phyloP scores from a whole-genome alignment of 1,140 invertebrate genomes.

The Coelopa frigida region DNA sequence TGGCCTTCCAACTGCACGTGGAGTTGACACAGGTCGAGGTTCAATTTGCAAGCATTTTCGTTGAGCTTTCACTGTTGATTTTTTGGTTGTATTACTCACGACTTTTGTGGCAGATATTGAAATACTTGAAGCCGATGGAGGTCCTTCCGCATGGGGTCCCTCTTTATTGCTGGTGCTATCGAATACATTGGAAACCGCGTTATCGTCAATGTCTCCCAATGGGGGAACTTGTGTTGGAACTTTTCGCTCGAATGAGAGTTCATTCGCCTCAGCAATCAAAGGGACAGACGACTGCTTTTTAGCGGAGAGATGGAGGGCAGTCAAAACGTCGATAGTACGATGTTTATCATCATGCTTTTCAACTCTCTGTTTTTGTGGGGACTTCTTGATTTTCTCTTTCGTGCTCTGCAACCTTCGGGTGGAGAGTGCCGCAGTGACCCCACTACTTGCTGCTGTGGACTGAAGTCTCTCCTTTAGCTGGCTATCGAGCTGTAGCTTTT shows the following conservation, averaged over 20 bases:
- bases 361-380: neutral
- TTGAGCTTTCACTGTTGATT: conserved; percentile 2
- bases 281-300: conserved; percentile 26
- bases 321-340: conserved; percentile 21
- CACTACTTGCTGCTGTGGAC: neutral
- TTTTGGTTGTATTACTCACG: neutral
- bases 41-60: conserved; percentile 26
- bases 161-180: conserved; percentile 5
- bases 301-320: conserved; percentile 30
- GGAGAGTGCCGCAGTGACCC: conserved; percentile 3
- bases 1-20: too few relatives aligned
- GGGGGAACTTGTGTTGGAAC: neutral
- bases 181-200: neutral
- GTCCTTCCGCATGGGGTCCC: neutral
- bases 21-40: too few relatives aligned
- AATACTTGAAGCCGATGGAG: too few relatives aligned
- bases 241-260: too few relatives aligned
- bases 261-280: neutral
- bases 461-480: neutral
- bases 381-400: neutral
- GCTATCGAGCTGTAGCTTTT: conserved; percentile 13
- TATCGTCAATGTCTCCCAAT: conserved; percentile 1
- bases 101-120: too few relatives aligned
- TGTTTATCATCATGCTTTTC: neutral
- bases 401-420: conserved; percentile 1